Evolutionary conservation across 1,140 invertebrate species (phyloP), one percentile per base, ranked within the genome.

Genomic region (Oryzaephilus surinamensis): DNA sequence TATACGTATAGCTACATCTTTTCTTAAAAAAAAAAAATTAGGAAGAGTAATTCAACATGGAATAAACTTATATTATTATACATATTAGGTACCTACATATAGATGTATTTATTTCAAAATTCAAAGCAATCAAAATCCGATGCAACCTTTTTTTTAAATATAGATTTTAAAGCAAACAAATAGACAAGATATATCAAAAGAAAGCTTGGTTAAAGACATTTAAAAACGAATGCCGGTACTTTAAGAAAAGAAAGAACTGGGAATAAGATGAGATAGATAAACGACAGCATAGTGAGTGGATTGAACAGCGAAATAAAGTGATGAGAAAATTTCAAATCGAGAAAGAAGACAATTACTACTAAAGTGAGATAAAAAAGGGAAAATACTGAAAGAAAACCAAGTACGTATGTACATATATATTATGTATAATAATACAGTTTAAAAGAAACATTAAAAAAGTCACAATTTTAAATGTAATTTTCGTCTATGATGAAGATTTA

Each of bases 161-260:
- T 41, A 36, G 48, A 52, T 40, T 52, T 52, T 52, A 53, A 53
- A 53, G 49, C 43, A 51, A 50, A 51, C 51, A 53, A 53, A 53
- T 53, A 51, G 51, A 49, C 43, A 43, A 48, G 48, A 53, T 53
- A 53, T 53, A 53, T 53, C 51, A 53, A 51, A n/a, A 53, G 51
- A 46, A 51, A 50, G 42, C 48, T 49, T 46, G 46, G 34, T 47
- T 53, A 48, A 48, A 42, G 51, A 52, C 51, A 49, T 52, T 52
- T 45, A 45, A 48, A 38, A 53, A 53, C 51, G 51, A 53, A 53
- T 53, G 47, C 45, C 43, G 48, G 45, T 43, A 46, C 46, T 51
- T 51, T 51, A 36, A 41, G 44, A 46, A 47, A 17, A 24, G 23
- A 51, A 49, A 46, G 43, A 48, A 43, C 32, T 41, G 46, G 41